These are phyloP conservation scores for Galeopterus variegatus DNA, from an alignment of 2,113 vertebrate species.

Conservation along the genomic window DNA sequence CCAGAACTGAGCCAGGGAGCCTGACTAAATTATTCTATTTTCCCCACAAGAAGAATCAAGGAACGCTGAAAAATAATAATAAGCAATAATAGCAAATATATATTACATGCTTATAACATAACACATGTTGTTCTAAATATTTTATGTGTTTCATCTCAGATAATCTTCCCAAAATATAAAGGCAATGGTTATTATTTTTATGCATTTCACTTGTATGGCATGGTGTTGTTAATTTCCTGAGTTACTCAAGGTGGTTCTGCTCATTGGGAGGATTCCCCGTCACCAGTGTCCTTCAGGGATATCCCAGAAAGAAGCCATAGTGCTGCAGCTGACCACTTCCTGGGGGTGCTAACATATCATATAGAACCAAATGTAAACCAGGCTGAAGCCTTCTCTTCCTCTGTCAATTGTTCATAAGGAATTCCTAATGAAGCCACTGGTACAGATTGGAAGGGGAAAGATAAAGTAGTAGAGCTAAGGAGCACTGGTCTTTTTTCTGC, in stretches of 20 bases:
- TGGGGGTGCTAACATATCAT: accelerated
- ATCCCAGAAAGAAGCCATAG: accelerated
- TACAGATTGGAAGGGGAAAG: neutral
- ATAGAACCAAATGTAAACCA: neutral
- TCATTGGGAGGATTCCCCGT: neutral
- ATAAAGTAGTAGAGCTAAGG: too few species aligned
- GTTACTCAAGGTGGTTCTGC: neutral
- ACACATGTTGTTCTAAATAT: neutral
- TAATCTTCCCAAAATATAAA: neutral
- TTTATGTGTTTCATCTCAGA: neutral
- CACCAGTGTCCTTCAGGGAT: accelerated
- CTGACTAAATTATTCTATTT: too few species aligned
- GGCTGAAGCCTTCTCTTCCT: neutral
- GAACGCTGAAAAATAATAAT: neutral
- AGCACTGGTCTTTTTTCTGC: neutral
- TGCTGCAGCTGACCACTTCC: neutral
- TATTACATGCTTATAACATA: neutral
- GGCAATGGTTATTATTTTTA: neutral
- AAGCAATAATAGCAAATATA: neutral
- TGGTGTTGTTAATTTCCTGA: neutral
- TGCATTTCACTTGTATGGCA: neutral
- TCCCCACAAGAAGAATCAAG: neutral
- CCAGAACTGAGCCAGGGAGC: too few species aligned
- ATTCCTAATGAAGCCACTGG: neutral
- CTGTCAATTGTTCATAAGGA: neutral